Base-by-base conservation (phyloP, 2,888 invertebrate species). In the Nomada flava region DNA sequence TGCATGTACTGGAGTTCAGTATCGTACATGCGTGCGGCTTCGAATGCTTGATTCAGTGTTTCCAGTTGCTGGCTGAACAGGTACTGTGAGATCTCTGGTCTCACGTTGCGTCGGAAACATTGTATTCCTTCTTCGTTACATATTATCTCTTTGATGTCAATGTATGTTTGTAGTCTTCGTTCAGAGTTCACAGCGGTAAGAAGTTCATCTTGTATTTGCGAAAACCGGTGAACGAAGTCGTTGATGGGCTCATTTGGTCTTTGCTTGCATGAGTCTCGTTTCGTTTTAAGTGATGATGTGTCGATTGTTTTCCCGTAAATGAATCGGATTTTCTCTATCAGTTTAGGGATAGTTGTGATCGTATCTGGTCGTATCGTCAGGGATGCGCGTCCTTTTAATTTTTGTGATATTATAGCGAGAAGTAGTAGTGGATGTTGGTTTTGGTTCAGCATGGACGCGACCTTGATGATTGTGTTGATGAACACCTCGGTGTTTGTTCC, bases 401-500 rank as follows among this genome's bases (percentile, higher is more conserved):
- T 29, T 7, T 29, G 29, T 0, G 29, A 29, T 11, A 69, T 63
- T 0, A 76, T 29, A 0, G 76, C 70, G n/a, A 76, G 10, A 2
- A 76, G 23, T 0, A 76, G 23, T 5, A 76, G 7, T 0, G 70
- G 0, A 9, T 70, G 64, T 18, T 76, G 70, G 0, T 7, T 23
- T 2, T n/a, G 47, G 20, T 36, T 13, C 13, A 70, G 36, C 50
- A 76, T 70, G 15, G 57, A 1, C 1, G 76, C 70, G 3, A 59
- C 70, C 50, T 57, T 76, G 10, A 76, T 70, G 0, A 76, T 9
- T 0, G 57, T 70, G 4, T 2, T 70, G 2, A 76, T 70, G 5
- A 76, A 76, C 0, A 57, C 59, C 2, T 76, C 76, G 0, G 76
- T 59, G 18, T 76, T 76, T 0, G n/a, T 64, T 63, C 57, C 76